These are phyloP conservation scores for Drosophila siamana DNA, from an alignment of 2,888 invertebrate genomes.

Conservation along the genomic window DNA sequence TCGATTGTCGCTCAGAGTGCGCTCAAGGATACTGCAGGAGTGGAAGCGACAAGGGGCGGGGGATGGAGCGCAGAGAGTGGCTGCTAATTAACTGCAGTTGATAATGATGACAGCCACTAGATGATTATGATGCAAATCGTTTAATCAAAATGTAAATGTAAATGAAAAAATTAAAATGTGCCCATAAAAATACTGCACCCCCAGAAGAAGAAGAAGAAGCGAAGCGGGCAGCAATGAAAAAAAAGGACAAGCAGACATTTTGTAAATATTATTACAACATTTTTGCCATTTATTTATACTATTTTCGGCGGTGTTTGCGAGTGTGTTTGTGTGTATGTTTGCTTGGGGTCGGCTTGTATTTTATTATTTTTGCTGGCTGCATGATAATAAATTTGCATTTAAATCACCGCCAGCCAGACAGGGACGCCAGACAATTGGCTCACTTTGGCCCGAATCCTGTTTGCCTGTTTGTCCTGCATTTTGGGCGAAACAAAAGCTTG, in stretches of 20 bases:
- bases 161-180: conserved; percentile 70
- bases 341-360: conserved; percentile 41
- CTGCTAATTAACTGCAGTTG: background rate
- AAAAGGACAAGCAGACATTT: conserved; percentile 71
- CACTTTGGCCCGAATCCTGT: conserved; percentile 8
- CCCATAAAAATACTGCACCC: conserved; percentile 61
- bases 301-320: conserved; percentile 33
- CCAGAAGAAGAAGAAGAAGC: conserved; percentile 1
- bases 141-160: conserved; percentile 80
- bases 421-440: conserved; percentile 26
- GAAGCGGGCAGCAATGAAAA: conserved; percentile 1
- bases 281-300: conserved; percentile 66
- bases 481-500: conserved; percentile 52
- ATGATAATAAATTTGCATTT: conserved; percentile 80
- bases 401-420: conserved; percentile 69
- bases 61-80: background rate
- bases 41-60: background rate
- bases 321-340: conserved; percentile 18
- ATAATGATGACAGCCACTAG: conserved; percentile 5
- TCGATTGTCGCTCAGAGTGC: background rate
- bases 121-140: conserved; percentile 62
- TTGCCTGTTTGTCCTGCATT: conserved; percentile 37
- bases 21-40: background rate
- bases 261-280: conserved; percentile 78
- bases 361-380: conserved; percentile 71